phyloP scores from a whole-genome alignment of 2,113 vertebrate species.

The Thermophis baileyi region DNA sequence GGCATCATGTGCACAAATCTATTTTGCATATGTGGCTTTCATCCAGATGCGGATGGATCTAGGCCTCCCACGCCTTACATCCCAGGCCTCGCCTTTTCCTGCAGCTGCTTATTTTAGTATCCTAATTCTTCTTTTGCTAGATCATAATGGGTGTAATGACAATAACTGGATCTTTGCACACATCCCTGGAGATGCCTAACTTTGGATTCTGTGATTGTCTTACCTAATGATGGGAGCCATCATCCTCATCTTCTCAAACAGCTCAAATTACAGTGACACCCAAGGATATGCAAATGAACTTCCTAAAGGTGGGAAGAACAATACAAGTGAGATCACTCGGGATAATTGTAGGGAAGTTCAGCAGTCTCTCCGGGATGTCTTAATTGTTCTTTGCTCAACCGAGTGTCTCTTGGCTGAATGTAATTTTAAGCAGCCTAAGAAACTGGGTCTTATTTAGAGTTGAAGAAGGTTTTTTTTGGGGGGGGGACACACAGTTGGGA shows the following conservation, averaged over 20 bases:
- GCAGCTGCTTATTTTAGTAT: not conserved
- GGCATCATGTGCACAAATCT: not conserved
- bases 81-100: not conserved
- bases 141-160: not conserved
- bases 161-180: not conserved
- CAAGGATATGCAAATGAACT: not conserved
- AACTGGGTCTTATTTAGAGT: not conserved
- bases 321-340: not conserved
- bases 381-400: not conserved
- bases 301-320: not conserved
- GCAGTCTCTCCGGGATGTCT: not conserved
- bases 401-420: not conserved
- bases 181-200: not conserved
- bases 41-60: not conserved
- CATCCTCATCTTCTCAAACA: not conserved
- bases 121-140: not conserved
- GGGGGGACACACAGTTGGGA: not conserved
- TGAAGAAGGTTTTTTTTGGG: not conserved
- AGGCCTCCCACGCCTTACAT: not conserved
- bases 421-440: not conserved
- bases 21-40: not conserved
- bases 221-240: not conserved
- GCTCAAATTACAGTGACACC: not conserved
- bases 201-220: not conserved
- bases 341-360: not conserved